Percentiles rank a stretch among this genome's conserved stretches.
phyloP scores from a whole-genome alignment of 2,888 invertebrate species.

The Hirtodrosophila alboralis region DNA sequence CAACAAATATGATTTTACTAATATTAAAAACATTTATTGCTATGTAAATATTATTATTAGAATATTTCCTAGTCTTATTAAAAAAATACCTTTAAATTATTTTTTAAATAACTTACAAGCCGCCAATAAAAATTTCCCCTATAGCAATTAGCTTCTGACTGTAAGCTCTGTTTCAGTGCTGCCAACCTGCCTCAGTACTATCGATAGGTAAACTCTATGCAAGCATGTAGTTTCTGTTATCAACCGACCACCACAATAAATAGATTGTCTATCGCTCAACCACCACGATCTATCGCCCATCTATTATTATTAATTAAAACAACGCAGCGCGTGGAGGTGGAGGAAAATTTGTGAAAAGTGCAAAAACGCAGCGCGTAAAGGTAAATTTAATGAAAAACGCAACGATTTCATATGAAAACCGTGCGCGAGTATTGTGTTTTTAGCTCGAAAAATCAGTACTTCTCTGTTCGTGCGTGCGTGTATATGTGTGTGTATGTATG shows the following conservation, averaged over 20 bases:
- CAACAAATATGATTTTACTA: too few species aligned
- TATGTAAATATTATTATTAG: too few species aligned
- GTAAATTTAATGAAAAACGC: conserved; percentile 49
- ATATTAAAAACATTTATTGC: too few species aligned
- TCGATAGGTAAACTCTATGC: conserved; percentile 21
- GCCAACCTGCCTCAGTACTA: conserved; percentile 4
- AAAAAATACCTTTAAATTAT: not conserved
- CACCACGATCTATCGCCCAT: conserved; percentile 56
- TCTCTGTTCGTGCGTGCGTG: conserved; percentile 42
- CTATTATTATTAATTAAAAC: conserved; percentile 64
- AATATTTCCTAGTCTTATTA: too few species aligned
- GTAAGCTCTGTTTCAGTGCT: not conserved
- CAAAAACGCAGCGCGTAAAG: conserved; percentile 56
- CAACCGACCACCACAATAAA: conserved; percentile 20
- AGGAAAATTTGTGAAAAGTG: conserved; percentile 63
- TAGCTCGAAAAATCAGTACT: conserved; percentile 60
- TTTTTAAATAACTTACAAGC: not conserved
- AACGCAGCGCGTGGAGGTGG: conserved; percentile 63
- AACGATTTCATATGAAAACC: conserved; percentile 39
- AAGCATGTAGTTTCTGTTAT: conserved; percentile 14
- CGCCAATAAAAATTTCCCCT: not conserved
- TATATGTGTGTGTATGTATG: conserved; percentile 51
- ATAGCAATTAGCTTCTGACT: conserved; percentile 14
- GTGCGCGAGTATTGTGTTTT: conserved; percentile 58
- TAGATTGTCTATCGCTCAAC: conserved; percentile 37